Evolutionary conservation across 1,140 invertebrate species (phyloP).

Genomic region (Anastrepha ludens): DNA sequence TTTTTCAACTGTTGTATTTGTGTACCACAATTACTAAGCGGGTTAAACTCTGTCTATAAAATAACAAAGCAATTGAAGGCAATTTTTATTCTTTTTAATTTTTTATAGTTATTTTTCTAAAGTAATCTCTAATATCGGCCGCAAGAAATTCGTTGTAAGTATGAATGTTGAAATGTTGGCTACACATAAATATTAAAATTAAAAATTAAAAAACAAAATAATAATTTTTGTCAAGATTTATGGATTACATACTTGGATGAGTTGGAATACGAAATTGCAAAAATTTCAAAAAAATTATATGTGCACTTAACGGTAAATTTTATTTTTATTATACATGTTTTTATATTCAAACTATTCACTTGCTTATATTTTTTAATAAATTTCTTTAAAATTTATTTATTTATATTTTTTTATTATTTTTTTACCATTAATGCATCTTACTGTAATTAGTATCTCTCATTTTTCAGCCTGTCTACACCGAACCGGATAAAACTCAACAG

Average conservation of each 20-base stretch:
- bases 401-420: background rate
- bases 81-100: constrained; percentile 21
- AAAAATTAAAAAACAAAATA: too few species aligned
- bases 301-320: background rate
- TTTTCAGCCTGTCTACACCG: constrained; percentile 70
- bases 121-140: constrained; percentile 33
- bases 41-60: background rate
- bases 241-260: too few species aligned
- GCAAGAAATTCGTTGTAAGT: constrained; percentile 41
- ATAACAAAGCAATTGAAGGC: constrained; percentile 17
- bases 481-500: constrained; percentile 62
- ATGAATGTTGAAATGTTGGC: background rate
- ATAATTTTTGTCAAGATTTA: too few species aligned
- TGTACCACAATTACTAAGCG: constrained; percentile 45
- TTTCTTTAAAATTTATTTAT: background rate
- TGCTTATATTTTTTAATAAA: too few species aligned
- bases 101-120: constrained; percentile 44
- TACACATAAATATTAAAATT: too few species aligned
- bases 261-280: background rate
- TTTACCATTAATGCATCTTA: background rate
- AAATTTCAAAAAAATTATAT: background rate
- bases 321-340: too few species aligned
- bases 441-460: background rate
- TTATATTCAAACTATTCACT: too few species aligned
- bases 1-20: background rate